A percentile compares a stretch with the other conserved stretches of the same genome.
Evolutionary conservation across 2,797 vertebrate genomes (phyloP).

Genomic region (Moxostoma hubbsi): DNA sequence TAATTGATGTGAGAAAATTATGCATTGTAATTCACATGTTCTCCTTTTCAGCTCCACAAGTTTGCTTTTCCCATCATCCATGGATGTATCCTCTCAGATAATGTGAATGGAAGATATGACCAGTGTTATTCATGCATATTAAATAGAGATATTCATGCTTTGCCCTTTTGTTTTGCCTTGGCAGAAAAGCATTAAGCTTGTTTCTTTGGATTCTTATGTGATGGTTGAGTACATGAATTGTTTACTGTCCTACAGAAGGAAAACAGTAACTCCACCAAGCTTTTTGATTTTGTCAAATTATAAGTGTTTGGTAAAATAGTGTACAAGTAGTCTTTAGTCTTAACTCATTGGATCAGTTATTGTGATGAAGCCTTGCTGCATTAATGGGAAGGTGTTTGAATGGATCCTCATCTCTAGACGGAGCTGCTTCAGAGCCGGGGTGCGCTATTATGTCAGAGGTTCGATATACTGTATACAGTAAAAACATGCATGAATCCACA

Average conservation of each 20-base stretch:
- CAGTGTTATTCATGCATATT: background rate
- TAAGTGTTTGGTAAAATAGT: too few relatives aligned
- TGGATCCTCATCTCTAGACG: conserved; percentile 97
- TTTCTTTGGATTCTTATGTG: too few relatives aligned
- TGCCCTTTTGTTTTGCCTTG: too few relatives aligned
- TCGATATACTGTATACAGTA: conserved; percentile 48
- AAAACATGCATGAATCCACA: too few relatives aligned
- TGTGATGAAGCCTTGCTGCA: conserved; percentile 90
- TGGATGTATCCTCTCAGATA: conserved; percentile 80
- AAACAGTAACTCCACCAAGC: too few relatives aligned
- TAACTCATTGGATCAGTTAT: conserved; percentile 79
- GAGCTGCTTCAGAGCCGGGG: conserved; percentile 96
- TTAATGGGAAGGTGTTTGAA: conserved; percentile 96
- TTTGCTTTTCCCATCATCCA: conserved; percentile 81
- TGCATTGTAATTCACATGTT: background rate
- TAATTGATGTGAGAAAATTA: background rate
- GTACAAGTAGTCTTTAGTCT: conserved; percentile 52
- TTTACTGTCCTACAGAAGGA: too few relatives aligned
- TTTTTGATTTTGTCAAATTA: too few relatives aligned
- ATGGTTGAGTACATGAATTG: too few relatives aligned
- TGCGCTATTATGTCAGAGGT: conserved; percentile 98
- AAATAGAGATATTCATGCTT: background rate
- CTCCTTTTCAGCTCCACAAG: conserved; percentile 73
- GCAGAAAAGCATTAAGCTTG: too few relatives aligned
- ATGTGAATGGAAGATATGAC: background rate